Conservation (phyloP, 1,140 invertebrate genomes). For the Caenorhabditis latens region DNA sequence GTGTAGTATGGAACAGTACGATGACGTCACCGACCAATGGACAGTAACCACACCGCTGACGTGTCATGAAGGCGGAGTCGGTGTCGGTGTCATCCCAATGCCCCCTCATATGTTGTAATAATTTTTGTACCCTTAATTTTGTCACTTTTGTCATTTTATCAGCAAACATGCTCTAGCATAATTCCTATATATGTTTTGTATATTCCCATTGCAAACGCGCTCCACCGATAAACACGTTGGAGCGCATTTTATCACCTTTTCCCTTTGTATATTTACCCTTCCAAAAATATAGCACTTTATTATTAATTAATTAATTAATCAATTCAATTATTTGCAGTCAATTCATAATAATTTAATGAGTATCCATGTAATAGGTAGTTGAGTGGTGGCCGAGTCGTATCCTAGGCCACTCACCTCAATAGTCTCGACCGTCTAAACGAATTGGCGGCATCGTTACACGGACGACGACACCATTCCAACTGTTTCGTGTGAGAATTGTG, state of each 20-base stretch:
- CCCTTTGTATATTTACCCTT: too few species aligned
- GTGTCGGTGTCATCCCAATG: constrained; percentile 86
- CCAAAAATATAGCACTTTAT: too few species aligned
- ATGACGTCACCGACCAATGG: constrained; percentile 85
- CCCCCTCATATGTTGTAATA: constrained; percentile 49
- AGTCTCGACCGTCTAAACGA: constrained; percentile 10
- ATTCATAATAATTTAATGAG: too few species aligned
- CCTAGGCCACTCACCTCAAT: not conserved
- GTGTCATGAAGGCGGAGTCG: constrained; percentile 90
- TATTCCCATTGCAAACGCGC: not conserved
- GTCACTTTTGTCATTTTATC: too few species aligned
- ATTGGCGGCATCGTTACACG: not conserved
- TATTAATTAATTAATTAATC: too few species aligned
- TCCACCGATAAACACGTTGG: too few species aligned
- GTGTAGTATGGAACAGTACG: constrained; percentile 86
- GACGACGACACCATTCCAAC: constrained; percentile 49
- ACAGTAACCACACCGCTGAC: constrained; percentile 85
- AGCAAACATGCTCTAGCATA: not conserved
- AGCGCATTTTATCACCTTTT: too few species aligned
- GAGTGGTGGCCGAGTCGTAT: not conserved
- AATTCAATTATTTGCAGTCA: too few species aligned
- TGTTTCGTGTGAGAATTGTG: constrained; percentile 46
- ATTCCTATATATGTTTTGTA: not conserved
- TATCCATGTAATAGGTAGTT: too few species aligned
- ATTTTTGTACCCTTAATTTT: too few species aligned